These are phyloP conservation scores for Acomys russatus DNA, from an alignment of 2,797 vertebrate genomes.

Conservation along the genomic window DNA sequence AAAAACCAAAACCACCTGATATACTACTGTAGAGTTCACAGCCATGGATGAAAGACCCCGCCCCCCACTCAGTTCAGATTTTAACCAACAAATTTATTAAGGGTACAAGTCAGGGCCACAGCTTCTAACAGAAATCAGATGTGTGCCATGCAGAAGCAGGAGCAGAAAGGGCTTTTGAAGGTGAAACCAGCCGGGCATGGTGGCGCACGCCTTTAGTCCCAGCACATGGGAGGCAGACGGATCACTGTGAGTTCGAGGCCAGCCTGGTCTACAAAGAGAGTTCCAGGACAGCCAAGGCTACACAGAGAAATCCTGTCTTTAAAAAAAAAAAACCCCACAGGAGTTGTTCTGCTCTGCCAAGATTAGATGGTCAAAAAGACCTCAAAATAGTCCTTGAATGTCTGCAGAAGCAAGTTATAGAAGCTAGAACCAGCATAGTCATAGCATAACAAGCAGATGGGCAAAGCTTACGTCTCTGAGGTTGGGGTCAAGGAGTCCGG, in stretches of 20 bases:
- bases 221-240: too few relatives aligned
- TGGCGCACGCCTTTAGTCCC: too few relatives aligned
- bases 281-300: too few relatives aligned
- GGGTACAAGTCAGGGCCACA: neutral
- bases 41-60: neutral
- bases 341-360: neutral
- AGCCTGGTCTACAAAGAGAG: too few relatives aligned
- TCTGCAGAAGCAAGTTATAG: neutral
- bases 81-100: neutral
- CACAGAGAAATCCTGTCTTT: too few relatives aligned
- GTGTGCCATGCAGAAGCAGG: neutral
- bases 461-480: neutral
- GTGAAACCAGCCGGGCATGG: neutral
- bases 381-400: neutral
- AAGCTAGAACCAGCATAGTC: neutral
- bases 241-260: too few relatives aligned
- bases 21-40: neutral
- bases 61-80: neutral
- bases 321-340: neutral
- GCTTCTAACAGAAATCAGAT: neutral
- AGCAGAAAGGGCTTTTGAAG: neutral
- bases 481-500: neutral
- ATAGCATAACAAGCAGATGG: neutral
- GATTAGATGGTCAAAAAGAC: neutral
- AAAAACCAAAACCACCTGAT: neutral